Percentiles rank a stretch among this genome's conserved stretches.
phyloP scores from a whole-genome alignment of 2,888 invertebrate species.

The Caenorhabditis angaria region DNA sequence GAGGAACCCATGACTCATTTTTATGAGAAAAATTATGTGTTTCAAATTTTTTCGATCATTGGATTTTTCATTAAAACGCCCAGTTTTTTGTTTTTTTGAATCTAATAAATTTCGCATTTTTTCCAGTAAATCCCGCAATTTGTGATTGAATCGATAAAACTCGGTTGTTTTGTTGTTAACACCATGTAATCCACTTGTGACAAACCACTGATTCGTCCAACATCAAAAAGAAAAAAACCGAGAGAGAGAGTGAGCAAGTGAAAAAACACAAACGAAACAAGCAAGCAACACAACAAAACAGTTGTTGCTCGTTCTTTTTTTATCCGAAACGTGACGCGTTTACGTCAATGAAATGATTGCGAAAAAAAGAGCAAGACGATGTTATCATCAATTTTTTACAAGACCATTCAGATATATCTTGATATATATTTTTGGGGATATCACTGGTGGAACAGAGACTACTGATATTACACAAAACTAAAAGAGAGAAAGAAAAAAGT shows the following conservation, averaged over 20 bases:
- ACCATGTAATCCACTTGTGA: neutral
- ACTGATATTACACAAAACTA: neutral
- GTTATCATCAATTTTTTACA: slow-evolving; percentile 4
- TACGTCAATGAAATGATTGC: neutral
- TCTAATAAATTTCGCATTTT: too few species aligned
- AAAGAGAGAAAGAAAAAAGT: neutral
- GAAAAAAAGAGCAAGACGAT: neutral
- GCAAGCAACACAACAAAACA: neutral
- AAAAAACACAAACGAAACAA: slow-evolving; percentile 1
- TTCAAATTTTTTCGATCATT: too few species aligned
- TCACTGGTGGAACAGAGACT: neutral
- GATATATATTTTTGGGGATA: neutral
- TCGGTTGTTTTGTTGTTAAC: neutral
- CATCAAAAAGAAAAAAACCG: too few species aligned
- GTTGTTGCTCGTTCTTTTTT: slow-evolving; percentile 1
- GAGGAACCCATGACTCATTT: too few species aligned
- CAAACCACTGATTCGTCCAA: neutral
- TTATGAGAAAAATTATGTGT: too few species aligned
- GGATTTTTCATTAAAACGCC: too few species aligned
- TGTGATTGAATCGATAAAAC: neutral
- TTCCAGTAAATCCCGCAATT: neutral
- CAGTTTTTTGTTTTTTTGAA: neutral
- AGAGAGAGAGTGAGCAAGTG: neutral
- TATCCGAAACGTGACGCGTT: neutral
- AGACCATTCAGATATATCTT: slow-evolving; percentile 1